Base-by-base conservation (phyloP, 2,113 vertebrate genomes). In the Mastomys coucha region DNA sequence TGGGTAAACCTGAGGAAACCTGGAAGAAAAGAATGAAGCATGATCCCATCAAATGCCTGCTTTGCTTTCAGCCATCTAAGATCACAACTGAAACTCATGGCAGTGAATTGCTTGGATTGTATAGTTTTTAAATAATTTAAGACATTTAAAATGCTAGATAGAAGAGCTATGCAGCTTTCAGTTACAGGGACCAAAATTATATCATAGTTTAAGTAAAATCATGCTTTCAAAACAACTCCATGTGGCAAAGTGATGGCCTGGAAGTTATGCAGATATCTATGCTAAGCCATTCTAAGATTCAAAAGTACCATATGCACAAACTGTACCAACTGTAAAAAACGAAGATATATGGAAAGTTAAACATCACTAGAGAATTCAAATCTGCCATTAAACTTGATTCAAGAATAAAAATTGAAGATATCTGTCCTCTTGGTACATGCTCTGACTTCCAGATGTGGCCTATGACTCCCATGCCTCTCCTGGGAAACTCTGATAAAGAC, bases 1-100 rank as follows among this genome's bases (percentile, higher is more conserved):
- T 0, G 99, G 99, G 91, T 98, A 98, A 97, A 98, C 96, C 92
- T 97, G 98, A 49, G 95, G 96, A 88, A 80, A 91, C 58, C 98
- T 99, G 94, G 78, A 60, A 91, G 33, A 51, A 85, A 93, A 98
- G 84, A 88, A 14, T 0, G 89, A 96, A 94, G 53, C 65, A 75
- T 60, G 26, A 14, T 2, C 89, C 96, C 93, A 20, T 94, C 85
- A 97, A 96, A 95, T 77, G 10, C 42, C 39, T 67, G 12, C 36
- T 80, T 7, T 22, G 49, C n/a, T 76, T 56, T 2, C 14, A 86
- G 58, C 20, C 20, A 78, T 92, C 93, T 26, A 58, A 75, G 70
- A 91, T 56, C n/a, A 82, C 31, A 85, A 51, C 24, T 70, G 26
- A 77, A 89, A 93, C 45, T 84, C 67, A 77, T 4, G 24, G 0